Conservation (phyloP, 2,113 vertebrate species). For the Rhinolophus ferrumequinum region DNA sequence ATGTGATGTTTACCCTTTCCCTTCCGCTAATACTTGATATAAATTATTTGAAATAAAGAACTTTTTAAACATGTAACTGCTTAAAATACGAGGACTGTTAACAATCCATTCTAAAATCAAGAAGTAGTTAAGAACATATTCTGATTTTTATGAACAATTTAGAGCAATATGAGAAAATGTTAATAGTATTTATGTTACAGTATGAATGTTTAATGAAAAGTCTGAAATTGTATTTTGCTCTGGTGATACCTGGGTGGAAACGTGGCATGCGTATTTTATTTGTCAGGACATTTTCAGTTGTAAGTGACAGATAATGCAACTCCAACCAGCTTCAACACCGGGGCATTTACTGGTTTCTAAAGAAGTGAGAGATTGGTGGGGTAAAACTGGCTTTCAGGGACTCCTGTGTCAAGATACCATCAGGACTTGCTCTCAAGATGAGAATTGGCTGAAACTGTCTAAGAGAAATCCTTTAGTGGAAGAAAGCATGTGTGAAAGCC, state of each 20-base stretch:
- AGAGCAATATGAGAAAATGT: constrained; percentile 56
- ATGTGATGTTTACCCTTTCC: not conserved
- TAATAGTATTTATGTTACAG: constrained; percentile 43
- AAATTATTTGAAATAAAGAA: constrained; percentile 40
- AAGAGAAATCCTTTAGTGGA: not conserved
- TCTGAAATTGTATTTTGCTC: constrained; percentile 7
- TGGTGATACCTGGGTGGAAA: not conserved
- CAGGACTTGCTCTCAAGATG: not conserved
- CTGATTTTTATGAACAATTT: constrained; percentile 42
- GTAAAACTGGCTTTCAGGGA: not conserved
- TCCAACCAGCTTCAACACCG: not conserved
- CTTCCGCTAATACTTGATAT: not conserved
- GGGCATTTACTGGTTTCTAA: not conserved
- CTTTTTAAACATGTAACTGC: constrained; percentile 1
- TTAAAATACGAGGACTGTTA: not conserved
- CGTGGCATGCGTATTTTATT: constrained; percentile 31
- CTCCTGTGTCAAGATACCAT: not conserved
- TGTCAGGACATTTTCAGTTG: constrained; percentile 28
- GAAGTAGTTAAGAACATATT: constrained; percentile 2
- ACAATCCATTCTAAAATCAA: constrained; percentile 12
- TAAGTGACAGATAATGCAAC: constrained; percentile 36
- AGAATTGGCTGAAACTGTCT: not conserved
- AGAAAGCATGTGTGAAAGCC: not conserved
- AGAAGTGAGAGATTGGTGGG: not conserved
- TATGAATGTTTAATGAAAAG: constrained; percentile 46